Evolutionary conservation across 2,797 vertebrate genomes (phyloP).

Genomic region (Rallus crepitans): DNA sequence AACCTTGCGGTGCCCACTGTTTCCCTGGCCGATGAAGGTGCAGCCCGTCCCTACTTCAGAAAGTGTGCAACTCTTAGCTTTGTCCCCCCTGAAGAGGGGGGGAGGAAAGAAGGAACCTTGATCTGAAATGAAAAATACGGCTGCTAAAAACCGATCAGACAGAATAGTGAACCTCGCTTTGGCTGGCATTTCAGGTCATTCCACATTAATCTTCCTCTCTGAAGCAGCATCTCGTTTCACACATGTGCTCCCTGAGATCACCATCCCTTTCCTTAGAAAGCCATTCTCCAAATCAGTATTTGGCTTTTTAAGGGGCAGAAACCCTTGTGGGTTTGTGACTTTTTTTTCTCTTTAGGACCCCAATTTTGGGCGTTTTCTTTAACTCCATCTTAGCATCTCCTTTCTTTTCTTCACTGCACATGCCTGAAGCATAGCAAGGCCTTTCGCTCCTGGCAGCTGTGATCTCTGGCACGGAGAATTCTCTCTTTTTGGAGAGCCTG

Average conservation of each 20-base stretch:
- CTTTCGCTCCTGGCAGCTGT: too few species aligned
- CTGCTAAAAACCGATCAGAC: not conserved
- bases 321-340: too few species aligned
- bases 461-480: not conserved
- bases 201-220: not conserved
- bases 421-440: accelerated
- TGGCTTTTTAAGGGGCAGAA: not conserved
- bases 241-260: not conserved
- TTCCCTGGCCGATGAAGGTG: accelerated
- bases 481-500: not conserved
- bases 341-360: not conserved
- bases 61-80: not conserved
- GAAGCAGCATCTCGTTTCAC: not conserved
- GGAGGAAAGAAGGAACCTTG: too few species aligned
- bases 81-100: not conserved
- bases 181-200: too few species aligned
- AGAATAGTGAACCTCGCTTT: not conserved
- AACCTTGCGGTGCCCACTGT: accelerated
- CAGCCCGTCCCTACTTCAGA: not conserved
- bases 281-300: not conserved
- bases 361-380: not conserved
- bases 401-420: not conserved
- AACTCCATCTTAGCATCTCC: not conserved
- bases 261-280: not conserved
- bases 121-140: not conserved